phyloP scores from a whole-genome alignment of 2,797 vertebrate species.

The Linurgus olivaceus region DNA sequence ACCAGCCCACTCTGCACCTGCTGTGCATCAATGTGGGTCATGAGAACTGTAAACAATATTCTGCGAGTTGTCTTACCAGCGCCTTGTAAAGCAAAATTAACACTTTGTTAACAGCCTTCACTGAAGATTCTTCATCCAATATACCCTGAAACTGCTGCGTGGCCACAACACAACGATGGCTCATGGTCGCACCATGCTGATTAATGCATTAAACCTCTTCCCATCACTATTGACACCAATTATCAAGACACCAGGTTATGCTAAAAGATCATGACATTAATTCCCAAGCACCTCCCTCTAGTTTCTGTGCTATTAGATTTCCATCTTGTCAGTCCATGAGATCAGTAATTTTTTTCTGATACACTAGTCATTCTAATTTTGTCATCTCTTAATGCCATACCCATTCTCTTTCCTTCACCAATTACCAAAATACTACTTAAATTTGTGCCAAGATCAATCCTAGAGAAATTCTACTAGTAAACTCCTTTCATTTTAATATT shows the following conservation, averaged over 20 bases:
- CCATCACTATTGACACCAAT: neutral
- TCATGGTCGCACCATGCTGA: neutral
- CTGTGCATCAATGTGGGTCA: constrained; percentile 52
- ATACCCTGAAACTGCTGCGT: neutral
- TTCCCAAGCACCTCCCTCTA: neutral
- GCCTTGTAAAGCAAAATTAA: constrained; percentile 7
- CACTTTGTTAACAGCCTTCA: neutral
- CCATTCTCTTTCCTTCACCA: neutral
- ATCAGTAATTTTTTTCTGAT: neutral
- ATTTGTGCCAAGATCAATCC: neutral
- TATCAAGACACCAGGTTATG: neutral
- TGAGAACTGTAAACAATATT: constrained; percentile 48
- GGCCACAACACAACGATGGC: neutral
- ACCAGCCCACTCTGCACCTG: constrained; percentile 61
- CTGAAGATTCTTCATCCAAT: neutral
- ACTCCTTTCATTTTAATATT: neutral
- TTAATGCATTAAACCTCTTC: neutral
- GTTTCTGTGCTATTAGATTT: neutral
- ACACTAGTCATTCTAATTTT: neutral
- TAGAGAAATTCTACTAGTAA: neutral
- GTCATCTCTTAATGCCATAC: neutral
- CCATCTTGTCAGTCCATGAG: neutral
- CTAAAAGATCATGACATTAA: neutral
- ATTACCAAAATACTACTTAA: neutral
- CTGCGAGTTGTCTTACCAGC: neutral